phyloP scores from a whole-genome alignment of 2,797 vertebrate genomes.

The Enteromius argenteus region DNA sequence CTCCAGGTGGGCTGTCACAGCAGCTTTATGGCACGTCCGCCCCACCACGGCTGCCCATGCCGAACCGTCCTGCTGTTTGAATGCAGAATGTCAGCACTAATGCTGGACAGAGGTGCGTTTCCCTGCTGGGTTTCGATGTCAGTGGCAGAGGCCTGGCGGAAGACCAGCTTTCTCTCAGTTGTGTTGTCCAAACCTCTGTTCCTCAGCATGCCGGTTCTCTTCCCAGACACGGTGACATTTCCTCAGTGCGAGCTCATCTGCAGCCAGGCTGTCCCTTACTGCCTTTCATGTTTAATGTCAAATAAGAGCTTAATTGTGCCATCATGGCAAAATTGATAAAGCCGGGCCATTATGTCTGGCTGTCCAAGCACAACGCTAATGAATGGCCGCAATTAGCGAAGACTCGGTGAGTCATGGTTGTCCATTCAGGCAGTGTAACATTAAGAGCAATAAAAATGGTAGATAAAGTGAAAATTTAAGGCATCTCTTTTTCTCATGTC shows the following conservation, averaged over 20 bases:
- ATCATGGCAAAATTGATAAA: slow-evolving; percentile 50
- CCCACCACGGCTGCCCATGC: slow-evolving; percentile 4
- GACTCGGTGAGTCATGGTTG: slow-evolving; percentile 28
- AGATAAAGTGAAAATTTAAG: slow-evolving; percentile 19
- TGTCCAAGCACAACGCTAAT: slow-evolving; percentile 38
- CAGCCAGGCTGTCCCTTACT: slow-evolving; percentile 36
- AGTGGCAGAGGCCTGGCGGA: slow-evolving; percentile 34
- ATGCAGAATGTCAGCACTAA: slow-evolving; percentile 39
- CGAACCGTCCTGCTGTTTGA: slow-evolving; percentile 7
- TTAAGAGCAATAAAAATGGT: slow-evolving; percentile 40
- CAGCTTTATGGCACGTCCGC: slow-evolving; percentile 35
- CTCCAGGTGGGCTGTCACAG: slow-evolving; percentile 53
- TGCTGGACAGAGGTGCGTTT: slow-evolving; percentile 41
- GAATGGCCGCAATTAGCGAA: slow-evolving; percentile 37
- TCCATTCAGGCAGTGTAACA: slow-evolving; percentile 19
- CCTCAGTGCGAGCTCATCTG: slow-evolving; percentile 30
- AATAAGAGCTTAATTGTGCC: slow-evolving; percentile 53
- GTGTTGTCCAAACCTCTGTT: slow-evolving; percentile 41
- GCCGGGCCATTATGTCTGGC: slow-evolving; percentile 48
- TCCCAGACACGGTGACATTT: slow-evolving; percentile 46
- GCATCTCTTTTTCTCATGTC: neutral
- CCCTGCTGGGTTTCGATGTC: slow-evolving; percentile 29
- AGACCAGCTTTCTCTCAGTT: slow-evolving; percentile 41
- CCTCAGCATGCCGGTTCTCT: neutral
- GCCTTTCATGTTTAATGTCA: slow-evolving; percentile 55